These are phyloP conservation scores for Papilio demoleus DNA, from an alignment of 2,888 invertebrate genomes.

Conservation along the genomic window DNA sequence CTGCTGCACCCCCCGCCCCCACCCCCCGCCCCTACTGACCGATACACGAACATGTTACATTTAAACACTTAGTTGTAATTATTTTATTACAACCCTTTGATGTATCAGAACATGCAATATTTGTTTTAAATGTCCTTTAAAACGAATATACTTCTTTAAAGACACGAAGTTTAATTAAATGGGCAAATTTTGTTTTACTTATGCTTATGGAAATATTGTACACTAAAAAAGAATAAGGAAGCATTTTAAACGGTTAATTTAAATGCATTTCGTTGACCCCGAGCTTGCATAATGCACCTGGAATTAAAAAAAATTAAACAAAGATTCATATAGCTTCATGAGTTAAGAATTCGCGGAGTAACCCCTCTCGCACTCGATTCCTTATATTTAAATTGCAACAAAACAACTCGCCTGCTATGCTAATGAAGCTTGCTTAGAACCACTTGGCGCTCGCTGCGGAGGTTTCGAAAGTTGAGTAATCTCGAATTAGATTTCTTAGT, in stretches of 20 bases:
- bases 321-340: slow-evolving; percentile 54
- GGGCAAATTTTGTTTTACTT: too few relatives aligned
- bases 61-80: slow-evolving; percentile 34
- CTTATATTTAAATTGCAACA: slow-evolving; percentile 64
- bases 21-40: slow-evolving; percentile 58
- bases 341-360: slow-evolving; percentile 44
- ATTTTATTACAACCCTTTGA: neutral
- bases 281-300: neutral
- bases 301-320: slow-evolving; percentile 39
- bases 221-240: neutral
- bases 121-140: too few relatives aligned
- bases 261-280: slow-evolving; percentile 2
- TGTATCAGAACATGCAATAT: neutral
- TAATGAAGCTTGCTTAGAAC: slow-evolving; percentile 61
- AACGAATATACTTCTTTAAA: too few relatives aligned
- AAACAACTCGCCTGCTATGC: slow-evolving; percentile 66
- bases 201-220: neutral
- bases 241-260: neutral
- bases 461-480: slow-evolving; percentile 55
- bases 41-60: slow-evolving; percentile 49
- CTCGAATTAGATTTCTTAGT: slow-evolving; percentile 43
- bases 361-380: slow-evolving; percentile 57
- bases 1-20: slow-evolving; percentile 79
- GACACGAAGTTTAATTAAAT: too few relatives aligned
- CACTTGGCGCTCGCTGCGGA: slow-evolving; percentile 51